These are phyloP conservation scores for Sandelia bainsii DNA, from an alignment of 2,797 vertebrate genomes.

Conservation along the genomic window DNA sequence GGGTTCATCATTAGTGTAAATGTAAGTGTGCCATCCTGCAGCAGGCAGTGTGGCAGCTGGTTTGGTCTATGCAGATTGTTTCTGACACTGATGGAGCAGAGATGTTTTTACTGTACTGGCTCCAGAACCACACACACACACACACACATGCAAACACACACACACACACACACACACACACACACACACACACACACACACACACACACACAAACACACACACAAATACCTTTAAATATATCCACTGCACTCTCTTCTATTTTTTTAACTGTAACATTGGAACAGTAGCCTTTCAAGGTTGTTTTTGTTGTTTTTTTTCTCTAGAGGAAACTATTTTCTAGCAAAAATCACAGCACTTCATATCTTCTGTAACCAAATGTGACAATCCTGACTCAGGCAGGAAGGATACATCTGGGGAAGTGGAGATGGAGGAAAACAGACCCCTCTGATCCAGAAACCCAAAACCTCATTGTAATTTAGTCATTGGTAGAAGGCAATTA, in stretches of 20 bases:
- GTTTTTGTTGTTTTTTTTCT: conserved; percentile 16
- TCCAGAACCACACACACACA: conserved; percentile 65
- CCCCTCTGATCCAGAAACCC: conserved; percentile 69
- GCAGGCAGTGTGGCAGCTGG: conserved; percentile 61
- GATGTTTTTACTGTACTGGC: conserved; percentile 73
- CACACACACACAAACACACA: conserved; percentile 9
- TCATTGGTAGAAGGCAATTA: conserved; percentile 76
- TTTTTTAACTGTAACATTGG: conserved; percentile 37
- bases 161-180: conserved; percentile 15
- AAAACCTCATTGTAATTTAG: conserved; percentile 76
- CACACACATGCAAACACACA: conserved; percentile 7
- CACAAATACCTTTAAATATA: conserved; percentile 19
- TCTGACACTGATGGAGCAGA: conserved; percentile 75
- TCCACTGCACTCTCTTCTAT: conserved; percentile 29
- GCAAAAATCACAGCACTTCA: conserved; percentile 47
- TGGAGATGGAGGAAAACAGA: conserved; percentile 44
- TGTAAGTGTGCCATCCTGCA: conserved; percentile 31
- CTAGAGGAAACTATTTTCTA: conserved; percentile 34
- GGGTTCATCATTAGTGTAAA: conserved; percentile 4
- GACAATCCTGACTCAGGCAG: conserved; percentile 69
- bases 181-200: conserved; percentile 20
- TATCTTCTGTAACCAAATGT: conserved; percentile 60
- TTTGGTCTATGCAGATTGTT: conserved; percentile 68
- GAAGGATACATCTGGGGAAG: conserved; percentile 67
- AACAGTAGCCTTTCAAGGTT: conserved; percentile 52